Conservation (phyloP, 2,888 invertebrate species). For the Volucella bombylans region DNA sequence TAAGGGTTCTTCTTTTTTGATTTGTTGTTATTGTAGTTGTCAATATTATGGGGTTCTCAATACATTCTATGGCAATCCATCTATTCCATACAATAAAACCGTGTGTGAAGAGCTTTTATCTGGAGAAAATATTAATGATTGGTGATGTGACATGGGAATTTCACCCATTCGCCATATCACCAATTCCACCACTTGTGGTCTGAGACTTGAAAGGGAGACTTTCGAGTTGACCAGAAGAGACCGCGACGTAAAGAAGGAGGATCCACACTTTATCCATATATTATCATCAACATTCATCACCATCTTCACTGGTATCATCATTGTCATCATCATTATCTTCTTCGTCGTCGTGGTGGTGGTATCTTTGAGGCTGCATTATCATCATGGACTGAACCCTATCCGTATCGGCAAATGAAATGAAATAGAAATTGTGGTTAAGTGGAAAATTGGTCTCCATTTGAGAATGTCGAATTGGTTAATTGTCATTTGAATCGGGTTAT, state of each 20-base stretch:
- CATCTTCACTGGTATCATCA: neutral
- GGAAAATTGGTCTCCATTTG: slow-evolving; percentile 71
- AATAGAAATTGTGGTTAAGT: slow-evolving; percentile 68
- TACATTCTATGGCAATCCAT: neutral
- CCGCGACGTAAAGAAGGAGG: slow-evolving; percentile 44
- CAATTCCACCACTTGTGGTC: slow-evolving; percentile 31
- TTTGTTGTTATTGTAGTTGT: neutral
- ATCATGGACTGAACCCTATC: slow-evolving; percentile 9
- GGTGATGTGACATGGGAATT: slow-evolving; percentile 58
- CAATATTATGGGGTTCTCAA: slow-evolving; percentile 40
- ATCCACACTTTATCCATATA: slow-evolving; percentile 66
- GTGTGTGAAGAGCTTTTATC: slow-evolving; percentile 37
- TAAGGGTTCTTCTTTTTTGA: slow-evolving; percentile 13
- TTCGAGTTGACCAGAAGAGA: slow-evolving; percentile 10
- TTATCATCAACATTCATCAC: slow-evolving; percentile 34
- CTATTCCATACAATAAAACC: slow-evolving; percentile 7
- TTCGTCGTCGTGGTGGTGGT: slow-evolving; percentile 8
- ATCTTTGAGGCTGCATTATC: neutral
- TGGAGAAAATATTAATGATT: slow-evolving; percentile 65
- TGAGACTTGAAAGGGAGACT: neutral
- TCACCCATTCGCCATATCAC: slow-evolving; percentile 59
- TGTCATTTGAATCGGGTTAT: slow-evolving; percentile 71
- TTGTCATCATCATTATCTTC: slow-evolving; percentile 12
- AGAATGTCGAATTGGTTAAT: slow-evolving; percentile 70
- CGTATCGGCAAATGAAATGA: slow-evolving; percentile 40